Base-by-base conservation (phyloP, 1,140 invertebrate species). In the Penaeus vannamei region DNA sequence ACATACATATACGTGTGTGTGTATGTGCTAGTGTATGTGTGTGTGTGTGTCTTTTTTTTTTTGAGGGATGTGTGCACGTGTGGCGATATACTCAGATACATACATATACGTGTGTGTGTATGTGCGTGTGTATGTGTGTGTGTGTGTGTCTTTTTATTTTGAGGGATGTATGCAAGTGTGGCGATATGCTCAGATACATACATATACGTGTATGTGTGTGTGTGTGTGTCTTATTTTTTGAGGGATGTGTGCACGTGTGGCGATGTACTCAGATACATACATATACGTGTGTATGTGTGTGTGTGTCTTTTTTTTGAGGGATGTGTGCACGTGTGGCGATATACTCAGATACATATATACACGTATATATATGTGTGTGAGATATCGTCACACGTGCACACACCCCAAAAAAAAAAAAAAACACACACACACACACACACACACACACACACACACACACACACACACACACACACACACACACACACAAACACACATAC, bases 181-280 rank as follows among this genome's bases (percentile, higher is more conserved):
- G 14, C 1, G 20, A 42, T 66, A 12, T 85, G 42, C 42, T 29
- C 69, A 66, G 23, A 64, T 84, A 84, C 66, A 84, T 84, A 84
- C 66, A 84, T 84, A 84, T 84, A 32, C 32, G 66, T 84, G 29
- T 66, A 84, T 84, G 62, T 84, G 46, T 82, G 46, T 82, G 46
- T 82, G 46, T 82, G 46, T 82, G 46, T 82, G 46, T 42, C 10
- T 81, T 59, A 77, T 59, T 60, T 79, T 59, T 86, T 60, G 46
- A 86, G 77, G 60, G 32, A 80, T 86, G 60, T 79, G 79, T 80
- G 60, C 62, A 86, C 79, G 59, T 86, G 79, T 62, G 62, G 36
- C 14, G 60, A 60, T 86, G n/a, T 59, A 59, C 76, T 5, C 60
- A 60, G 8, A 62, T 86, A 60, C 26, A 60, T 22, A 7, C 29